Conservation (phyloP, 2,113 vertebrate species). For the Megaptera novaeangliae region DNA sequence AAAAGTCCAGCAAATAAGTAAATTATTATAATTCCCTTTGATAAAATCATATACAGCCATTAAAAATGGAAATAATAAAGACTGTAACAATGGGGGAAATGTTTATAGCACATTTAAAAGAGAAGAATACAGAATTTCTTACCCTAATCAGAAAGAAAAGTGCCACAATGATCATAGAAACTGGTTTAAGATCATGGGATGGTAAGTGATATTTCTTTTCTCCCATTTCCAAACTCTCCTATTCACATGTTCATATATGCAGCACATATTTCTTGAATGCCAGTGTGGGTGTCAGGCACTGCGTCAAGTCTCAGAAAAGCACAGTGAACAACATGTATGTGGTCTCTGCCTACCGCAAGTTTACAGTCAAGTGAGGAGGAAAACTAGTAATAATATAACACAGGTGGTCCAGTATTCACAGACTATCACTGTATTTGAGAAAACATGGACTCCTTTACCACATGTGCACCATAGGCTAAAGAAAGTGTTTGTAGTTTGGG, state of each 20-base stretch:
- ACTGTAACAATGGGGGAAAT: not conserved
- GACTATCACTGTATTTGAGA: not conserved
- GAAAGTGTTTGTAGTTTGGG: not conserved
- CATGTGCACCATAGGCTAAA: not conserved
- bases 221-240: not conserved
- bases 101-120: not conserved
- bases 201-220: not conserved
- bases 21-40: not conserved
- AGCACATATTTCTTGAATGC: not conserved
- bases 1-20: not conserved
- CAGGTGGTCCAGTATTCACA: not conserved
- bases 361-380: not conserved
- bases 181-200: not conserved
- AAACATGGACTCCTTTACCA: not conserved
- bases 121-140: not conserved
- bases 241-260: not conserved
- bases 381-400: not conserved
- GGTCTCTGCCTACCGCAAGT: not conserved
- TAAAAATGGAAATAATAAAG: slow-evolving; percentile 8
- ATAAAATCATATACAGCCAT: not conserved
- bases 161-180: not conserved
- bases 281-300: not conserved
- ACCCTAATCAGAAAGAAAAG: not conserved
- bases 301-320: not conserved
- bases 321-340: not conserved